Conservation (phyloP, 2,113 vertebrate species). For the Periophthalmodon schlosseri region DNA sequence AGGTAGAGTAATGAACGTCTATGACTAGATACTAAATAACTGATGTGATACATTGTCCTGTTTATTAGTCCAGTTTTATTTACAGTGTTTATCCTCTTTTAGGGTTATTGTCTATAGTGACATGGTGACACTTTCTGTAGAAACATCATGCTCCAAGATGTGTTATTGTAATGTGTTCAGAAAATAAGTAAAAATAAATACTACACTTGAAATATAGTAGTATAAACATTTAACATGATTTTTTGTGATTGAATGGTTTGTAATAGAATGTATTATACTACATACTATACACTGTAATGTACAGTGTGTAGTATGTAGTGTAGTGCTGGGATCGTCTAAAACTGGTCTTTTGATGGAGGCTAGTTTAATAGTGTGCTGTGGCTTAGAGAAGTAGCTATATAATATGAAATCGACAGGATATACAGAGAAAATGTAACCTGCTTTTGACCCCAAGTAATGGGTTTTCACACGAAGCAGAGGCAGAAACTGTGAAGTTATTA, state of each 20-base stretch:
- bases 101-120: too few species aligned
- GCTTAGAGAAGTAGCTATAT: not conserved
- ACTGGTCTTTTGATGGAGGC: not conserved
- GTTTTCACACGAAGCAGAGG: not conserved
- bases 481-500: not conserved
- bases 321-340: not conserved
- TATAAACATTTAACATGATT: not conserved
- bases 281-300: not conserved
- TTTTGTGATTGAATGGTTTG: not conserved
- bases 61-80: too few species aligned
- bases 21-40: too few species aligned
- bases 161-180: too few species aligned
- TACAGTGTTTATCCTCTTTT: too few species aligned
- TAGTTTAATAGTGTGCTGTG: not conserved
- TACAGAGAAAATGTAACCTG: not conserved
- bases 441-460: constrained; percentile 1
- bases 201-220: not conserved
- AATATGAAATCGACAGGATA: not conserved
- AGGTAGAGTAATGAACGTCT: too few species aligned
- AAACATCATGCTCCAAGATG: too few species aligned
- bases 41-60: too few species aligned
- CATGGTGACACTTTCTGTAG: too few species aligned
- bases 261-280: not conserved
- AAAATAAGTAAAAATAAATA: not conserved
- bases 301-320: too few species aligned